A percentile compares a stretch with the other conserved stretches of the same genome.
Conservation (phyloP, 2,888 invertebrate species). For the Eupithecia pulchellata region DNA sequence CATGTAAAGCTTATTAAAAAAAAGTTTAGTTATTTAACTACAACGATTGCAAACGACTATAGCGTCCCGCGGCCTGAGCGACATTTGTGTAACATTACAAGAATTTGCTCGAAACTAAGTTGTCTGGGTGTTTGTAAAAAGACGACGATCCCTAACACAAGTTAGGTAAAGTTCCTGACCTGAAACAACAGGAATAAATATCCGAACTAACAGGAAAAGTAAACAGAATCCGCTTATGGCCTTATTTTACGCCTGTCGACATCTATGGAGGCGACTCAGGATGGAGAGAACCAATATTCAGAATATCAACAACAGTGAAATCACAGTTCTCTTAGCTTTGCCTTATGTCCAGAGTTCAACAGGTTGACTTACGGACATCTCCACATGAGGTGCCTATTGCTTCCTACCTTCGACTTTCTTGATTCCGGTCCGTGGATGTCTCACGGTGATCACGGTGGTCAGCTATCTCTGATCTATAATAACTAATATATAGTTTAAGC, state of each 20-base stretch:
- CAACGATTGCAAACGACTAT: background rate
- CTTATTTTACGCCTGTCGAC: constrained; percentile 1
- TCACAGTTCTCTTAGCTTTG: background rate
- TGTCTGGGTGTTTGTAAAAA: background rate
- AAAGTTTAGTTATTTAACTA: background rate
- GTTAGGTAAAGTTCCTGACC: background rate
- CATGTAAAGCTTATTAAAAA: background rate
- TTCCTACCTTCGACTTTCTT: background rate
- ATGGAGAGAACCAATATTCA: background rate
- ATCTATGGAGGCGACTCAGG: background rate
- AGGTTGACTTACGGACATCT: background rate
- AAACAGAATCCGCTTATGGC: background rate
- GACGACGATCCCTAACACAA: background rate
- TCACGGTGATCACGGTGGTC: background rate
- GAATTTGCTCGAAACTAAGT: background rate
- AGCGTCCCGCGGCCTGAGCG: background rate
- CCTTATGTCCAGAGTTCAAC: background rate
- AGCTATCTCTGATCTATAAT: background rate
- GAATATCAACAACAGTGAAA: background rate
- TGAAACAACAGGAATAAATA: constrained; percentile 5
- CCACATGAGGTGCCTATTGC: background rate
- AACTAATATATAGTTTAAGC: too few species aligned
- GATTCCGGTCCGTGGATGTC: background rate
- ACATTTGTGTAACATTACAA: background rate
- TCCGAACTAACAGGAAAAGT: background rate